Base-by-base conservation (phyloP, 1,140 invertebrate species). In the Eufriesea mexicana region DNA sequence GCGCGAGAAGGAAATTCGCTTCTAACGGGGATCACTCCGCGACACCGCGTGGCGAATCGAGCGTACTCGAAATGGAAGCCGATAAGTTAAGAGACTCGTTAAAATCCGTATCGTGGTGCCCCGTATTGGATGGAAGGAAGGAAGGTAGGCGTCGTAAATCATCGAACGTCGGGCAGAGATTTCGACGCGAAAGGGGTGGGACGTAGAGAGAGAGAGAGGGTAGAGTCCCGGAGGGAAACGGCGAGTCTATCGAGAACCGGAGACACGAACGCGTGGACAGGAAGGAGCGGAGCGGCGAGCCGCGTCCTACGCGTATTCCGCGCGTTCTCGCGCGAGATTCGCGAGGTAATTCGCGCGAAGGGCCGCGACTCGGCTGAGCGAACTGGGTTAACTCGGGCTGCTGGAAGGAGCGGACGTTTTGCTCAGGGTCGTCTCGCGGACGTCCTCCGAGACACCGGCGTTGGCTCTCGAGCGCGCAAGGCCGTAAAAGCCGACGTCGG, bases 401-500 rank as follows among this genome's bases (percentile, higher is more conserved):
- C 1, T 35, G n/a, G n/a, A n/a, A 61, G 55, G 20, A 9, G 28
- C 14, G 23, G 35, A 6, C 12, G 47, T 23, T 54, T 23, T 6
- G 25, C 20, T 81, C 79, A 61, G 42, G 77, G 77, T n/a, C 66
- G 67, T 79, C 20, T 79, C 45, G 64, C 71, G 81, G 42, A 18
- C 71, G 70, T 79, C 72, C 75, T 80, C 66, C 25, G 72, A n/a
- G 59, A 28, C 42, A 28, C 35, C 20, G 20, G 28, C 28, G 68
- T 18, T 9, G 28, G 28, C 55, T 64, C 42, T 35, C 20, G 45
- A 61, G 42, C 55, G 23, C 28, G 35, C 66, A 70, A 87, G 73
- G 84, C 82, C 86, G 85, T 86, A 88, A 89, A 90, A 76, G 80
- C 76, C 51, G 47, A 28, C 80, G 49, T 35, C 68, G 71, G 55